These are phyloP conservation scores for Odontamblyopus lacepedii DNA, from an alignment of 2,797 vertebrate species.

Conservation along the genomic window DNA sequence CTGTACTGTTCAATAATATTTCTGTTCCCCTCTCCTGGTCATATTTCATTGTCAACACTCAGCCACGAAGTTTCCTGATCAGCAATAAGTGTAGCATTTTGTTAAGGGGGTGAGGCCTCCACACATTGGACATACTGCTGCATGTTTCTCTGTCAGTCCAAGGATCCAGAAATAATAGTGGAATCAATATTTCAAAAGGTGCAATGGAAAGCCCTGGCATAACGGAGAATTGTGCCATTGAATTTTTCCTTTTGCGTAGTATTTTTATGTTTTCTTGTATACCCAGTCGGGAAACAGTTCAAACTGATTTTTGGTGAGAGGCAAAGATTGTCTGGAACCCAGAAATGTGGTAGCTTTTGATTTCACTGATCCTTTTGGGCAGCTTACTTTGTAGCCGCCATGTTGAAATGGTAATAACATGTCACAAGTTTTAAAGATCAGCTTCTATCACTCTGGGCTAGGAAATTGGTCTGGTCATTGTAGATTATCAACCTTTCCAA, in stretches of 20 bases:
- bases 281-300: not conserved
- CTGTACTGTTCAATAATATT: slow-evolving; percentile 36
- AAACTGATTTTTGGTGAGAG: slow-evolving; percentile 11
- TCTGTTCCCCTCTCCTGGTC: slow-evolving; percentile 39
- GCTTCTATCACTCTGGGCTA: not conserved
- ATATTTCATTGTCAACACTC: slow-evolving; percentile 75
- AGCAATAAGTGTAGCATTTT: slow-evolving; percentile 92
- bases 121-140: slow-evolving; percentile 23
- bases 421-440: not conserved
- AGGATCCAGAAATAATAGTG: slow-evolving; percentile 24
- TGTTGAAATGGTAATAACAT: not conserved
- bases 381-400: not conserved
- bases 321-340: slow-evolving; percentile 10
- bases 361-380: slow-evolving; percentile 12
- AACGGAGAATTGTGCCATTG: slow-evolving; percentile 62
- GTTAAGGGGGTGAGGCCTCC: not conserved
- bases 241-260: slow-evolving; percentile 35
- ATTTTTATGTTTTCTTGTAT: not conserved
- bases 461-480: not conserved
- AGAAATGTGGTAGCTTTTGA: slow-evolving; percentile 28
- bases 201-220: slow-evolving; percentile 29
- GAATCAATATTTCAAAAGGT: slow-evolving; percentile 1
- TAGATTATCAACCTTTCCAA: not conserved
- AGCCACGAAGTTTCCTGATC: slow-evolving; percentile 82
- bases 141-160: slow-evolving; percentile 42